phyloP scores from a whole-genome alignment of 1,140 invertebrate genomes.

The Lepidotrigona ventralis region DNA sequence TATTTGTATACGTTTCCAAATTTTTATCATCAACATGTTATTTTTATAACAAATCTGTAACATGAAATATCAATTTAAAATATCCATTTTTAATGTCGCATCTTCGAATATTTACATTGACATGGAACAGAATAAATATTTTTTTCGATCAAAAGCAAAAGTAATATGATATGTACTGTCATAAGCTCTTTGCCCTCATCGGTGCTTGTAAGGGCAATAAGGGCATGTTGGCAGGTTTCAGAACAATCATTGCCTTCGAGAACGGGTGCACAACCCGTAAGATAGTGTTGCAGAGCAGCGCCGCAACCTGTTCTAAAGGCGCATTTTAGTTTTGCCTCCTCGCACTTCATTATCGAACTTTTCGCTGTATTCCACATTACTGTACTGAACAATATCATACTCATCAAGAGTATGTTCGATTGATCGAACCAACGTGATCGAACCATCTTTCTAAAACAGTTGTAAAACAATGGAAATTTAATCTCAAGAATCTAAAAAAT shows the following conservation, averaged over 20 bases:
- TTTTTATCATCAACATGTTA: not conserved
- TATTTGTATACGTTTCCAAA: not conserved
- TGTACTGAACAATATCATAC: slow-evolving; percentile 62
- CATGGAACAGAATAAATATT: not conserved
- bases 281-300: slow-evolving; percentile 86
- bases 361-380: slow-evolving; percentile 51
- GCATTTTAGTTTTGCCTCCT: slow-evolving; percentile 86
- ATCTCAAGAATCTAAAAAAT: not conserved
- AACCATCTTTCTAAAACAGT: slow-evolving; percentile 68
- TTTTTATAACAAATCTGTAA: no score
- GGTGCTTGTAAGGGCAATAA: slow-evolving; percentile 89
- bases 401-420: slow-evolving; percentile 57
- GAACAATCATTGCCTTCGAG: slow-evolving; percentile 84
- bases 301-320: slow-evolving; percentile 88
- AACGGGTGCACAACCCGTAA: slow-evolving; percentile 85
- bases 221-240: slow-evolving; percentile 85
- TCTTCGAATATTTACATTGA: not conserved
- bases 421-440: slow-evolving; percentile 62
- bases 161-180: slow-evolving; percentile 78
- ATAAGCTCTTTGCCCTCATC: slow-evolving; percentile 88
- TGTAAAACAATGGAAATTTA: not conserved
- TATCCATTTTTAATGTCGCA: not conserved
- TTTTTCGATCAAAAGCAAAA: not conserved
- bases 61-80: not conserved
- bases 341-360: slow-evolving; percentile 80